A percentile compares a stretch with the other conserved stretches of the same genome.
Conservation (phyloP, 2,888 invertebrate genomes). For the Ophioninae sp. region DNA sequence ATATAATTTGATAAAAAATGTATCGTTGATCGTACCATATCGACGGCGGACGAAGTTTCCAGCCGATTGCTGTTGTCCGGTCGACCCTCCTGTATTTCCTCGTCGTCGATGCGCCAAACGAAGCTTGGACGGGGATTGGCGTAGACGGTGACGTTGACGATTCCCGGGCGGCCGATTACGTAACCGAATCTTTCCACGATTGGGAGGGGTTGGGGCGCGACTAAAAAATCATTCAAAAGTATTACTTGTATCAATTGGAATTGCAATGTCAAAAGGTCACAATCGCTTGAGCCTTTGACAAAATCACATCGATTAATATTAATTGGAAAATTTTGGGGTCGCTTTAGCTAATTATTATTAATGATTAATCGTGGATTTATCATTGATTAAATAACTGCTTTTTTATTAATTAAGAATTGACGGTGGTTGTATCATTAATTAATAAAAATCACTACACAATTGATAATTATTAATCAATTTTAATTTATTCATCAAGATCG, state of each 20-base stretch:
- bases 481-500: too few species aligned
- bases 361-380: too few species aligned
- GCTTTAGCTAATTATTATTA: too few species aligned
- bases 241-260: neutral
- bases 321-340: too few species aligned
- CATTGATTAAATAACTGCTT: too few species aligned
- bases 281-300: too few species aligned
- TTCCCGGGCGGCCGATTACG: constrained; percentile 87
- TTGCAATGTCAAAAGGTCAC: neutral
- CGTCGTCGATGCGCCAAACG: constrained; percentile 86
- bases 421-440: too few species aligned
- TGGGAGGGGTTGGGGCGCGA: constrained; percentile 84
- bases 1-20: neutral
- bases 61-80: constrained; percentile 82
- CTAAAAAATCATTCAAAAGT: constrained; percentile 79
- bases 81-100: constrained; percentile 82
- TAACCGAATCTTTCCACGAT: constrained; percentile 87
- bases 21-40: constrained; percentile 77
- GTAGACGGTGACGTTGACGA: constrained; percentile 87
- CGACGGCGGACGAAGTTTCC: constrained; percentile 81
- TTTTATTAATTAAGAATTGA: too few species aligned
- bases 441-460: too few species aligned
- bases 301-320: too few species aligned
- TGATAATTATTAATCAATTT: too few species aligned
- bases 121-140: constrained; percentile 88